Conservation (phyloP, 2,797 vertebrate genomes). For the Dermochelys coriacea region DNA sequence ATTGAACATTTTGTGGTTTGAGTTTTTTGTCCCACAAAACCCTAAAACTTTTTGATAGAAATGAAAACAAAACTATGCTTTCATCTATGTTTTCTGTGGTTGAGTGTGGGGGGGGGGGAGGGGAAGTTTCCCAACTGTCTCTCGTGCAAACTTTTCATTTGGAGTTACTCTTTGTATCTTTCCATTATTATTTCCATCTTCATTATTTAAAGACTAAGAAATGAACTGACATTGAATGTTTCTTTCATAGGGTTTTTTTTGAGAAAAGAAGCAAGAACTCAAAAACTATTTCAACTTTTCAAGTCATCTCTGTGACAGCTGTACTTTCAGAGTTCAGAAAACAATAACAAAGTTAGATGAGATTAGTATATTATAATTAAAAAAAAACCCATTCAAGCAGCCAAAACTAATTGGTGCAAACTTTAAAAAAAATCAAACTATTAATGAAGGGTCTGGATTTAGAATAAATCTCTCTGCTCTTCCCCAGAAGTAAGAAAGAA, state of each 20-base stretch:
- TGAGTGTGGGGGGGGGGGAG: no score
- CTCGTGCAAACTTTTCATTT: neutral
- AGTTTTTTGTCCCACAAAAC: neutral
- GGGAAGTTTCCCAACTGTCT: neutral
- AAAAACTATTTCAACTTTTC: neutral
- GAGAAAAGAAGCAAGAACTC: neutral
- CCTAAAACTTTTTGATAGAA: neutral
- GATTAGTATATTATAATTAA: constrained; percentile 63
- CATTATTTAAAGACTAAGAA: neutral
- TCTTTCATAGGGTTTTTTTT: neutral
- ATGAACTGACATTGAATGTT: neutral
- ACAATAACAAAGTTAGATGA: constrained; percentile 68
- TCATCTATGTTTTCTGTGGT: neutral
- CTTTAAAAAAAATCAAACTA: constrained; percentile 18
- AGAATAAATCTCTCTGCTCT: constrained; percentile 62
- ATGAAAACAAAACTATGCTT: neutral
- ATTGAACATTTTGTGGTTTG: neutral
- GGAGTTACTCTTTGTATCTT: neutral
- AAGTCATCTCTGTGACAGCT: constrained; percentile 34
- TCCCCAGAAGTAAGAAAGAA: constrained; percentile 30
- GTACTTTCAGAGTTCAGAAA: constrained; percentile 56
- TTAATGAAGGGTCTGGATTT: constrained; percentile 49
- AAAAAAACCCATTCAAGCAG: constrained; percentile 50
- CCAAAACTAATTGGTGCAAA: constrained; percentile 59
- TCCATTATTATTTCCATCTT: neutral